Evolutionary conservation across 2,797 vertebrate species (phyloP).

Genomic region (Syngnathus rostellatus): DNA sequence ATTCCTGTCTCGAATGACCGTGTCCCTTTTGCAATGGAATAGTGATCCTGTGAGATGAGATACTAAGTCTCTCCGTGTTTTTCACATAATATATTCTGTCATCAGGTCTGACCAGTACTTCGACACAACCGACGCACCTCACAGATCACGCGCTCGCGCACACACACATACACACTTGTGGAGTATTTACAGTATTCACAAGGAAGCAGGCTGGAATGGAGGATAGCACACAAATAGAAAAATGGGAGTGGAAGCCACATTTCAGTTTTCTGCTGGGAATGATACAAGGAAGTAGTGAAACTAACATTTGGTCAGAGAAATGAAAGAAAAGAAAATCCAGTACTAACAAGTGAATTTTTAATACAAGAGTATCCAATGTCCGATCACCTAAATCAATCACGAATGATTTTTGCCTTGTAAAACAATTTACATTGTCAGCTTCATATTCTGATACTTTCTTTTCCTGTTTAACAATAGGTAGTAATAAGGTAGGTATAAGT

Average conservation of each 20-base stretch:
- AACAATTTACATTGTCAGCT: not conserved
- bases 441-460: not conserved
- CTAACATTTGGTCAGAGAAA: not conserved
- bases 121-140: slow-evolving; percentile 27
- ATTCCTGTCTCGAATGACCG: slow-evolving; percentile 19
- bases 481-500: too few species aligned
- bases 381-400: too few species aligned
- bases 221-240: not conserved
- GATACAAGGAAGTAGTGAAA: not conserved
- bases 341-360: not conserved
- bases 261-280: not conserved
- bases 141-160: slow-evolving; percentile 17
- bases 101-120: slow-evolving; percentile 48
- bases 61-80: slow-evolving; percentile 10
- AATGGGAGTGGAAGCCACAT: not conserved
- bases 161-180: slow-evolving; percentile 13
- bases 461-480: not conserved
- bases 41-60: slow-evolving; percentile 27
- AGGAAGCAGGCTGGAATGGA: slow-evolving; percentile 2
- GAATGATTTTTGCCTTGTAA: too few species aligned
- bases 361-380: not conserved
- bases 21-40: slow-evolving; percentile 19
- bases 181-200: slow-evolving; percentile 28
- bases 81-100: not conserved
- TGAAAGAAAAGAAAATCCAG: not conserved